Conservation (phyloP, 2,888 invertebrate genomes). For the Rhaphigaster nebulosa region DNA sequence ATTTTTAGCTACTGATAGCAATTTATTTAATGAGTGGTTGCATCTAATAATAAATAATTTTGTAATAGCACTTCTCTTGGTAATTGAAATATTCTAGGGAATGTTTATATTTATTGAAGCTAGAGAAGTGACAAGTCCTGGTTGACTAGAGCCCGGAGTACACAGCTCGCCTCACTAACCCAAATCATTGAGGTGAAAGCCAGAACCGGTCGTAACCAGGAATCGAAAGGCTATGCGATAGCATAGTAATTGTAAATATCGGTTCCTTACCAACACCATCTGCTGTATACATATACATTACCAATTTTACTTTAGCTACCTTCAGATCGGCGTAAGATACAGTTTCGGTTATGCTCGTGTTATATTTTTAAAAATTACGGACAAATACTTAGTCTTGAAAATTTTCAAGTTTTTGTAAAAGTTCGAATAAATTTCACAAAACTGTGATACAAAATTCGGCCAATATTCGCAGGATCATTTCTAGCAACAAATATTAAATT, state of each 20-base stretch:
- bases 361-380: too few species aligned
- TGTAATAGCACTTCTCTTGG: neutral
- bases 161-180: slow-evolving; percentile 31
- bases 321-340: too few species aligned
- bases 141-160: neutral
- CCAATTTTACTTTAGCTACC: too few species aligned
- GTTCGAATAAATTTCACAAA: too few species aligned
- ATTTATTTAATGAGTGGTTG: neutral
- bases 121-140: neutral
- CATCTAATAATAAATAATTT: neutral
- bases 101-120: neutral
- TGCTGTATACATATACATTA: neutral
- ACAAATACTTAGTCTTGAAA: too few species aligned
- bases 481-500: too few species aligned
- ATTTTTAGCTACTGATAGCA: neutral
- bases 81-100: neutral
- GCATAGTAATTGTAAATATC: neutral
- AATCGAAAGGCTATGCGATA: slow-evolving; percentile 6
- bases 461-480: too few species aligned
- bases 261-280: neutral
- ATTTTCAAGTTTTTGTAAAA: too few species aligned
- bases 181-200: slow-evolving; percentile 41
- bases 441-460: too few species aligned
- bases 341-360: too few species aligned
- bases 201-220: slow-evolving; percentile 39